Percentiles rank a stretch among this genome's conserved stretches.
Evolutionary conservation across 2,888 invertebrate genomes (phyloP).

Genomic region (Dryococelus australis): DNA sequence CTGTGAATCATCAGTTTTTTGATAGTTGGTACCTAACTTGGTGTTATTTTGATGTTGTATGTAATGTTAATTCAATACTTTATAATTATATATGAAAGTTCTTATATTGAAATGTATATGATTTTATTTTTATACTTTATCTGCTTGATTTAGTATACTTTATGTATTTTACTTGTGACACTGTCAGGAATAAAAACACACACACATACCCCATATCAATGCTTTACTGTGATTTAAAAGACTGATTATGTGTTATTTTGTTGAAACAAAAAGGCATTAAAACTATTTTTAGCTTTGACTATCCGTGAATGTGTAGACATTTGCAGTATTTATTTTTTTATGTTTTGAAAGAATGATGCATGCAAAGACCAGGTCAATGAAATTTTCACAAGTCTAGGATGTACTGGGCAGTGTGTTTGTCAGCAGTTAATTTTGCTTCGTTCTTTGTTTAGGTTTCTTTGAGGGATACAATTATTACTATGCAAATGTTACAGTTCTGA

Average conservation of each 20-base stretch:
- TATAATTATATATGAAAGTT: constrained; percentile 28
- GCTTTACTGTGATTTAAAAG: constrained; percentile 66
- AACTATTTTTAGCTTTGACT: constrained; percentile 18
- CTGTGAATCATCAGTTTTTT: background rate
- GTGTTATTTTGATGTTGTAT: constrained; percentile 41
- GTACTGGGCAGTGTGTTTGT: background rate
- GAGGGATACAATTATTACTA: background rate
- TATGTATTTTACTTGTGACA: background rate
- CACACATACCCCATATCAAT: constrained; percentile 59
- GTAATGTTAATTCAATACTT: constrained; percentile 42
- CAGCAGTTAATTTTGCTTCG: background rate
- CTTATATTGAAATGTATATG: constrained; percentile 32
- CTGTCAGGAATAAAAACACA: constrained; percentile 40
- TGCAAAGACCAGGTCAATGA: background rate
- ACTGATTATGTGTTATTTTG: constrained; percentile 58
- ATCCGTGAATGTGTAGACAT: background rate
- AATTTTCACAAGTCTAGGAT: background rate
- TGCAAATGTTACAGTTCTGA: background rate
- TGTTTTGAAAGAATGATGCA: constrained; percentile 5
- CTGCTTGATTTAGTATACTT: constrained; percentile 17
- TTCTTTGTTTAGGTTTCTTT: background rate
- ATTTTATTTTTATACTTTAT: constrained; percentile 31
- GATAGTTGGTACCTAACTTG: constrained; percentile 6
- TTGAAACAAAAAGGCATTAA: constrained; percentile 34
- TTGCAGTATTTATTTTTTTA: constrained; percentile 5